phyloP scores from a whole-genome alignment of 2,797 vertebrate genomes.

The Anguilla megastoma region DNA sequence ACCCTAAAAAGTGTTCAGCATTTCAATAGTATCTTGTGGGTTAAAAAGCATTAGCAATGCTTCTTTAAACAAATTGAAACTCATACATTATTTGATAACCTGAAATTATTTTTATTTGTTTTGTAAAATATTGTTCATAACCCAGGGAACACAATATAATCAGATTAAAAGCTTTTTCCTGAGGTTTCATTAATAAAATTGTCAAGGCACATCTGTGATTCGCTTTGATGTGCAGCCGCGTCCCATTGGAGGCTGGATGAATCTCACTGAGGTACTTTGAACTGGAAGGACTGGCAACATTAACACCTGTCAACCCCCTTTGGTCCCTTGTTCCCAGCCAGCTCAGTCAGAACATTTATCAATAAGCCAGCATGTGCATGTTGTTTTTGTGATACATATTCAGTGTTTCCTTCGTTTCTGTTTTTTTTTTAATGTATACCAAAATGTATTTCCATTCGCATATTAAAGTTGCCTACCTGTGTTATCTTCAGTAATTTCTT shows the following conservation, averaged over 20 bases:
- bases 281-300: slow-evolving; percentile 22
- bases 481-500: no score
- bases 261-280: slow-evolving; percentile 23
- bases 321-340: not conserved
- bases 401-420: not conserved
- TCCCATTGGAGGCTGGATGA: not conserved
- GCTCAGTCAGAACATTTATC: not conserved
- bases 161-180: slow-evolving; percentile 16
- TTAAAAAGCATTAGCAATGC: slow-evolving; percentile 11
- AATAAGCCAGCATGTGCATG: not conserved
- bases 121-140: slow-evolving; percentile 21
- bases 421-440: not conserved
- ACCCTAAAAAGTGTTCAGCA: not conserved
- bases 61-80: slow-evolving; percentile 3
- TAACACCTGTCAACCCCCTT: slow-evolving; percentile 30
- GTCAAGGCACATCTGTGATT: slow-evolving; percentile 28
- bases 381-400: not conserved
- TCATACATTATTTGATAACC: slow-evolving; percentile 7
- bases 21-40: slow-evolving; percentile 1
- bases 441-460: not conserved
- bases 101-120: not conserved
- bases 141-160: slow-evolving; percentile 20
- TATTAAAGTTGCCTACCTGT: no score
- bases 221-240: slow-evolving; percentile 24
- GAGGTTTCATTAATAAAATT: slow-evolving; percentile 30